These are phyloP conservation scores for Meloidogyne floridensis DNA, from an alignment of 1,140 invertebrate species.

Conservation along the genomic window DNA sequence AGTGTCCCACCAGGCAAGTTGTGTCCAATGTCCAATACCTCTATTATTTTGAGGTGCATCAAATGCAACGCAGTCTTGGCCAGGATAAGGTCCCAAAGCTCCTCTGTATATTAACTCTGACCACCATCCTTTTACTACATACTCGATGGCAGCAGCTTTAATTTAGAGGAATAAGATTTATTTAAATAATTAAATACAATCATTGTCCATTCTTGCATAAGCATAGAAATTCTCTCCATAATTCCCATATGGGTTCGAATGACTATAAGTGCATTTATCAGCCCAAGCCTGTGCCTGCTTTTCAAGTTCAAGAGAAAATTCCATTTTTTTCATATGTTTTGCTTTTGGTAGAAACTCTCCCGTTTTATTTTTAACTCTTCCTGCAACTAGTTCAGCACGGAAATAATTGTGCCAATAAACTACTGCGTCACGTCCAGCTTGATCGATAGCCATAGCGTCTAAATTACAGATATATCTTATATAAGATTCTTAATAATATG, in stretches of 20 bases:
- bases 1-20: constrained; percentile 20
- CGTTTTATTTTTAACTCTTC: constrained; percentile 10
- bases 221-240: constrained; percentile 2
- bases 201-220: background rate
- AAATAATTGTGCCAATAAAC: constrained; percentile 7
- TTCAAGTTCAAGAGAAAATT: background rate
- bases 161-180: background rate
- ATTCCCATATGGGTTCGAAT: background rate
- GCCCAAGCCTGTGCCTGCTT: background rate
- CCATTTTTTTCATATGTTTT: background rate
- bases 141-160: constrained; percentile 14
- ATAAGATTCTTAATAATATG: background rate
- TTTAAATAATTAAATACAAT: background rate
- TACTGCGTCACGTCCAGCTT: background rate
- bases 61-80: constrained; percentile 3
- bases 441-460: background rate
- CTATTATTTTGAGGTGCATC: background rate
- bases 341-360: background rate
- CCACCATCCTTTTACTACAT: constrained; percentile 18
- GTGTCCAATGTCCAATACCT: constrained; percentile 28
- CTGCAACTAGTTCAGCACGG: background rate
- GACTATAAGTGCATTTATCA: constrained; percentile 9
- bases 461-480: background rate
- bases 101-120: background rate
- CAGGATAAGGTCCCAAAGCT: constrained; percentile 16